phyloP scores from a whole-genome alignment of 1,140 invertebrate genomes.

The Augochlora pura region DNA sequence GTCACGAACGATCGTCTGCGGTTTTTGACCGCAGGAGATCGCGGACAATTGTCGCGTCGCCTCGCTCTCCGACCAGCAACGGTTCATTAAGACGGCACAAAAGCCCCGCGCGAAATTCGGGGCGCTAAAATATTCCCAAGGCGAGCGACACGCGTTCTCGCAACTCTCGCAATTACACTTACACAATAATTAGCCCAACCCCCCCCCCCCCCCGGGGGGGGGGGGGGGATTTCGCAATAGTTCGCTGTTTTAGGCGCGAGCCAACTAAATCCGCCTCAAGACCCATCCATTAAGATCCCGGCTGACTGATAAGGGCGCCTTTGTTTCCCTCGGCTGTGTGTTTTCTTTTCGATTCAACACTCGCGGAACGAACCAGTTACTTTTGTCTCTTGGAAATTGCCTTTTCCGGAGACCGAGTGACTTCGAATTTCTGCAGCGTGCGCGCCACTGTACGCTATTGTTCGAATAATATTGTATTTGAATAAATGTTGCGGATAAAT shows the following conservation, averaged over 20 bases:
- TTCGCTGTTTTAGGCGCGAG: background rate
- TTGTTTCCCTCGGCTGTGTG: background rate
- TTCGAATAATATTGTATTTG: no score
- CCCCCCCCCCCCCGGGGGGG: no score
- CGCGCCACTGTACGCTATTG: no score
- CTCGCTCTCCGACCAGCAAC: background rate
- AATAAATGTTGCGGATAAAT: no score
- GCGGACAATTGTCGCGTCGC: constrained; percentile 18
- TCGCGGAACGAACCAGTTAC: no score
- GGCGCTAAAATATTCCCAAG: constrained; percentile 48
- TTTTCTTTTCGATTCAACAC: no score
- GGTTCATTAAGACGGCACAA: constrained; percentile 44
- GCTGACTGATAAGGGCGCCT: background rate
- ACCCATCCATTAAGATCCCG: background rate
- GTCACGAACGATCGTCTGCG: background rate
- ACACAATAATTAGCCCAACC: constrained; percentile 66
- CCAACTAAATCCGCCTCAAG: background rate
- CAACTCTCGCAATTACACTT: constrained; percentile 67
- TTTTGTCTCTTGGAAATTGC: no score
- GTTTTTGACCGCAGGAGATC: constrained; percentile 22
- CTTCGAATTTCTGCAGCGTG: no score
- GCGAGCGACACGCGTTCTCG: constrained; percentile 29
- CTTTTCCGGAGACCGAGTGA: no score
- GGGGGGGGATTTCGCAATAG: constrained; percentile 46
- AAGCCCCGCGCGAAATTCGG: constrained; percentile 51